A percentile compares a stretch with the other conserved stretches of the same genome.
Evolutionary conservation across 1,140 invertebrate genomes (phyloP).

Genomic region (Hypsibius dujardini): DNA sequence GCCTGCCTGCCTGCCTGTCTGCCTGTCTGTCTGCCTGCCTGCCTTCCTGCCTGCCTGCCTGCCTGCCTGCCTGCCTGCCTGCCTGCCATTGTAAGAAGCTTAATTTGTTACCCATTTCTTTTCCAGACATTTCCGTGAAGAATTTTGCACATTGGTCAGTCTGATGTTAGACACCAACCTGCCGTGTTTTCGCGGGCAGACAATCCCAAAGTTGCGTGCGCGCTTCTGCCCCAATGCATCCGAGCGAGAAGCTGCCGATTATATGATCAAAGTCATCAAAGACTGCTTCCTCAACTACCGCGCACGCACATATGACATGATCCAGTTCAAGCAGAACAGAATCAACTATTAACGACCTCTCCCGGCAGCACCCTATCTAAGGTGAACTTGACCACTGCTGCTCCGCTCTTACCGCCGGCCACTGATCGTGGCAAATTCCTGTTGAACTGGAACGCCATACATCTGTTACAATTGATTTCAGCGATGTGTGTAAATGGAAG

Average conservation of each 20-base stretch:
- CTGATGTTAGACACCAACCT: slow-evolving; percentile 97
- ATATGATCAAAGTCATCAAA: slow-evolving; percentile 79
- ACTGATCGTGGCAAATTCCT: no score
- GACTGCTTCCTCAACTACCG: slow-evolving; percentile 89
- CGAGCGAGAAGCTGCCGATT: slow-evolving; percentile 82
- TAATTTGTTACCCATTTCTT: slow-evolving; percentile 20
- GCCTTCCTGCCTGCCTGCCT: no score
- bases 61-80: no score
- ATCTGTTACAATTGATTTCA: no score
- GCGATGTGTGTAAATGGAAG: no score
- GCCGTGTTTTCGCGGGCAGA: slow-evolving; percentile 95
- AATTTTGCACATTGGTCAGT: slow-evolving; percentile 85
- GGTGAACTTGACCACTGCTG: no score
- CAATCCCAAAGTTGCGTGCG: slow-evolving; percentile 69
- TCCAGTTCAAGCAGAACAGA: slow-evolving; percentile 98
- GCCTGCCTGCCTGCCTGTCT: no score
- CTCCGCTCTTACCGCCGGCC: no score
- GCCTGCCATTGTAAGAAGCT: no score
- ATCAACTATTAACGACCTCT: slow-evolving; percentile 64
- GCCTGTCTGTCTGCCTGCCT: no score
- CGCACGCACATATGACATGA: slow-evolving; percentile 90
- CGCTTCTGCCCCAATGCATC: slow-evolving; percentile 70
- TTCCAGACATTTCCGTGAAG: slow-evolving; percentile 77
- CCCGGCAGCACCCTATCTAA: no score
- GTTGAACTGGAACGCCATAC: no score